phyloP scores from a whole-genome alignment of 2,888 invertebrate genomes.

The Dascillus cervinus region DNA sequence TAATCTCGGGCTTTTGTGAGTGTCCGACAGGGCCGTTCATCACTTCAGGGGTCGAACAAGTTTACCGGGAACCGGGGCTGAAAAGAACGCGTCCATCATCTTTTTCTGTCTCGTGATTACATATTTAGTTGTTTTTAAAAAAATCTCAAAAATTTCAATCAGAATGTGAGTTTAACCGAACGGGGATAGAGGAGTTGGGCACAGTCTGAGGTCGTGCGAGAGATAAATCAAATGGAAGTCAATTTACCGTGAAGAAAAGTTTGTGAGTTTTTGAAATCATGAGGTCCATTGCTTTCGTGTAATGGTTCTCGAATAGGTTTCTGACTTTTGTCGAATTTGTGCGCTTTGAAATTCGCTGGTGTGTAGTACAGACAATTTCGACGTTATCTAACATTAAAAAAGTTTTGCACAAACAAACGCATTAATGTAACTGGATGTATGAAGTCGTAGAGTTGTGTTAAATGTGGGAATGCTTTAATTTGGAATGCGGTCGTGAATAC shows the following conservation, averaged over 20 bases:
- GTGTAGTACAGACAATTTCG: too few species aligned
- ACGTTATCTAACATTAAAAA: too few species aligned
- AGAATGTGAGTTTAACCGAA: too few species aligned
- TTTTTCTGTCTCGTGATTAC: conserved; percentile 17
- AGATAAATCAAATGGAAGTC: conserved; percentile 39
- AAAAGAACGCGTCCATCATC: conserved; percentile 40
- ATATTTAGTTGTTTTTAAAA: conserved; percentile 12
- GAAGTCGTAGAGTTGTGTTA: too few species aligned
- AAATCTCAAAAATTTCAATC: too few species aligned
- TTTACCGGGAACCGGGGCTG: conserved; percentile 40
- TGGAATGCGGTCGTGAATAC: too few species aligned
- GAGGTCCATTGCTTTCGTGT: conserved; percentile 21
- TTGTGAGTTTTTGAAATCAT: conserved; percentile 25
- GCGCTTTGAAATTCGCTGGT: too few species aligned
- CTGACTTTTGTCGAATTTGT: too few species aligned
- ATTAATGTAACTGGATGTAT: too few species aligned
- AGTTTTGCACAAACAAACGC: too few species aligned
- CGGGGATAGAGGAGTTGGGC: conserved; percentile 11
- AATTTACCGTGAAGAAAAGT: conserved; percentile 36
- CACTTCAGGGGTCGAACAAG: conserved; percentile 27
- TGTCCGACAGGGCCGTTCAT: conserved; percentile 23
- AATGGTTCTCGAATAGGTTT: conserved; percentile 6
- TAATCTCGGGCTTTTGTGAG: conserved; percentile 20
- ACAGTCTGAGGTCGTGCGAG: not conserved
- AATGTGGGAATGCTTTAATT: too few species aligned